Conservation (phyloP, 1,140 invertebrate genomes). For the Geopemphigus sp. region DNA sequence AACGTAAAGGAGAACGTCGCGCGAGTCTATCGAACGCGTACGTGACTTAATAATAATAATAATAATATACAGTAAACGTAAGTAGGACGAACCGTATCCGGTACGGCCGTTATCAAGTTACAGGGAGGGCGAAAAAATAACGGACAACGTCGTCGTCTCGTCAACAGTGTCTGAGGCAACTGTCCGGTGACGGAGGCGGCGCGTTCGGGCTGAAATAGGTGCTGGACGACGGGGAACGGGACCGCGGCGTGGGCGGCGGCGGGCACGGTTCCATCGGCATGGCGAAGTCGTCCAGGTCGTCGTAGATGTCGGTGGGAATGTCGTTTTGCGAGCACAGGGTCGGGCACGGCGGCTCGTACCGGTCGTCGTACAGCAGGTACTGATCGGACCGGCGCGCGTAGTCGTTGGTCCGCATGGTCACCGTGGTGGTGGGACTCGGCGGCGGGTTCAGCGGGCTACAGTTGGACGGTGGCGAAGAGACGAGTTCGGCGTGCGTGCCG, state of each 20-base stretch:
- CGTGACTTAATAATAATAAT: background rate
- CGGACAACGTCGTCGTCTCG: too few relatives aligned
- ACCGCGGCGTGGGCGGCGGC: slow-evolving; percentile 80
- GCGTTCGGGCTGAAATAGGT: slow-evolving; percentile 72
- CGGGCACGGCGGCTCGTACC: slow-evolving; percentile 84
- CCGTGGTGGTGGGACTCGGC: slow-evolving; percentile 77
- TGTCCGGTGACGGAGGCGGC: slow-evolving; percentile 67
- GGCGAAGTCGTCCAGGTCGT: slow-evolving; percentile 52
- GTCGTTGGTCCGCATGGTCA: background rate
- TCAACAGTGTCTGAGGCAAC: background rate
- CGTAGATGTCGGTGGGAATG: slow-evolving; percentile 63
- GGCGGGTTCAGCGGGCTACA: slow-evolving; percentile 85
- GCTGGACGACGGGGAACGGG: slow-evolving; percentile 73
- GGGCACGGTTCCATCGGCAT: slow-evolving; percentile 66
- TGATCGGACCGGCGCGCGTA: slow-evolving; percentile 55
- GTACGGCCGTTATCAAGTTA: too few relatives aligned
- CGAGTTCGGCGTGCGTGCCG: background rate
- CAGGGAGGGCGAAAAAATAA: too few relatives aligned
- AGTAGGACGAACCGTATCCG: too few relatives aligned
- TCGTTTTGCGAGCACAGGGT: slow-evolving; percentile 74
- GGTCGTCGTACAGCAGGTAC: slow-evolving; percentile 60
- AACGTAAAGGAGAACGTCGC: too few relatives aligned
- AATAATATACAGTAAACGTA: too few relatives aligned
- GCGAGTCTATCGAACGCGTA: too few relatives aligned
- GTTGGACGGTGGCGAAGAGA: background rate